phyloP scores from a whole-genome alignment of 2,888 invertebrate genomes.

The Rhaphigaster nebulosa region DNA sequence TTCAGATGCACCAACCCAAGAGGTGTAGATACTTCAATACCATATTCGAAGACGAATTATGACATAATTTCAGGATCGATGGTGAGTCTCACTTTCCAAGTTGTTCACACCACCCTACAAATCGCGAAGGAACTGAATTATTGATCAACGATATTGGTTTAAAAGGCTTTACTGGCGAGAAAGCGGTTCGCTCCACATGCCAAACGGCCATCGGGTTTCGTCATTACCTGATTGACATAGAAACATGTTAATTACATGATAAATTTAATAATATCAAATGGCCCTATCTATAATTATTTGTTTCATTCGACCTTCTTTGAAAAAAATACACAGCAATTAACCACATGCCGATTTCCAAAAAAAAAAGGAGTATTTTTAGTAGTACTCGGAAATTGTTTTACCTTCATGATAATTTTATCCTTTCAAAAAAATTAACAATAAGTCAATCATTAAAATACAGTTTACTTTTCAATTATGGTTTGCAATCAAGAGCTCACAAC shows the following conservation, averaged over 20 bases:
- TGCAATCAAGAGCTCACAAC: too few species aligned
- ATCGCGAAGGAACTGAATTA: conserved; percentile 20
- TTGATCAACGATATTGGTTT: conserved; percentile 46
- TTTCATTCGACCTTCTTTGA: background rate
- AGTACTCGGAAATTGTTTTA: too few species aligned
- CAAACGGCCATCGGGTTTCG: background rate
- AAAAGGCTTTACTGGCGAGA: conserved; percentile 39
- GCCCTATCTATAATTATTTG: background rate
- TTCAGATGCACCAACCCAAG: background rate
- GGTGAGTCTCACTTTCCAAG: background rate
- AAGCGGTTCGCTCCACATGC: conserved; percentile 39
- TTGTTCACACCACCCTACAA: background rate
- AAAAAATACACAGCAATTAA: background rate
- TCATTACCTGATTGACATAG: conserved; percentile 37
- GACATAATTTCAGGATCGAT: background rate
- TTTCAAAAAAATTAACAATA: too few species aligned
- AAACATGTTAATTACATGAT: conserved; percentile 41
- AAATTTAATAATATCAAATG: conserved; percentile 5
- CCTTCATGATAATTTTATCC: too few species aligned
- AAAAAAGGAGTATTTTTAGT: too few species aligned
- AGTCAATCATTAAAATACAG: too few species aligned
- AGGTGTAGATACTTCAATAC: background rate
- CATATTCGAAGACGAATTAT: conserved; percentile 8
- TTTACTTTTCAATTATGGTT: too few species aligned
- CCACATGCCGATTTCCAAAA: background rate